Percentiles rank a stretch among this genome's conserved stretches.
Evolutionary conservation across 1,140 invertebrate species (phyloP).

Genomic region (Pseudobourletiella spinata): DNA sequence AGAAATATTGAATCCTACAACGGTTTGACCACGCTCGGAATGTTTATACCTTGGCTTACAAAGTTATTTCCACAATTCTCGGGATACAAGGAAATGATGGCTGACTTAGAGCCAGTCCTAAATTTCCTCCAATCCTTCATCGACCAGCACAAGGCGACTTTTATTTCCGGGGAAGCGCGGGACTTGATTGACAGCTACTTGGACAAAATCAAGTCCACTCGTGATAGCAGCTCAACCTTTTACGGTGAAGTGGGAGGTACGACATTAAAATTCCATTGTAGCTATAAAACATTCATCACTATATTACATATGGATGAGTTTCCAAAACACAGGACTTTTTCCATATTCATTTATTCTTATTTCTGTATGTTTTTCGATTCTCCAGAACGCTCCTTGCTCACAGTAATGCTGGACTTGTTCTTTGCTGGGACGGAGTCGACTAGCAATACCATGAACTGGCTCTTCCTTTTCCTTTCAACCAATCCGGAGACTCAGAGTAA

Average conservation of each 20-base stretch:
- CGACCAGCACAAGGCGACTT: background rate
- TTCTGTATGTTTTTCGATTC: too few species aligned
- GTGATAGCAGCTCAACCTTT: conserved; percentile 11
- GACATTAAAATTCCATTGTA: background rate
- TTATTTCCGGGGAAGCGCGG: background rate
- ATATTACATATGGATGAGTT: background rate
- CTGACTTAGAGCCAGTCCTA: background rate
- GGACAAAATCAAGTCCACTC: conserved; percentile 1
- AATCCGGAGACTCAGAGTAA: conserved; percentile 40
- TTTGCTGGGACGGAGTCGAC: conserved; percentile 43
- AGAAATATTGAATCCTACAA: background rate
- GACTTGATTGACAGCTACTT: conserved; percentile 14
- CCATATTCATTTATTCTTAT: background rate
- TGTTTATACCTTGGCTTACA: conserved; percentile 7
- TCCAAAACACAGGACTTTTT: too few species aligned
- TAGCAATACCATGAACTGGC: conserved; percentile 42
- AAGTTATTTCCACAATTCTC: conserved; percentile 9
- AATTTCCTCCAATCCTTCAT: background rate
- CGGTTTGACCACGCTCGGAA: background rate
- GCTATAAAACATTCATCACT: background rate
- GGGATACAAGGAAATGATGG: conserved; percentile 8
- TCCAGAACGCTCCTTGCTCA: background rate
- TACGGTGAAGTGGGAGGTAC: conserved; percentile 50
- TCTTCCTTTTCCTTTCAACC: conserved; percentile 39
- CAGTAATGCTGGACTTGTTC: conserved; percentile 12